Conservation (phyloP, 2,113 vertebrate genomes). For the Promerops cafer region DNA sequence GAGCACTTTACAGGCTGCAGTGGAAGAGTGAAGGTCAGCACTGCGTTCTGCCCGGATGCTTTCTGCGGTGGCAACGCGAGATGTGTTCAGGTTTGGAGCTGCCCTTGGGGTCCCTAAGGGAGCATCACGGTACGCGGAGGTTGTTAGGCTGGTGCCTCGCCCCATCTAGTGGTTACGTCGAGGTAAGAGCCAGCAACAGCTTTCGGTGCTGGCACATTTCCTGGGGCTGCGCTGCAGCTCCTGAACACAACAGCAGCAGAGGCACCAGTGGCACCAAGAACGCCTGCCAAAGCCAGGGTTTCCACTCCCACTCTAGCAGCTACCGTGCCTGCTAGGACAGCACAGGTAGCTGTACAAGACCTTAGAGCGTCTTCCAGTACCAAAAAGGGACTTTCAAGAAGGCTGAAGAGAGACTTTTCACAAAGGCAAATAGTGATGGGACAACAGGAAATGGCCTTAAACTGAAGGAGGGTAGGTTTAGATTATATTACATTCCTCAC, state of each 20-base stretch:
- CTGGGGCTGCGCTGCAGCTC: no score
- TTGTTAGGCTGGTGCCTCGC: neutral
- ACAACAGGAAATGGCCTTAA: neutral
- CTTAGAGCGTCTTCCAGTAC: no score
- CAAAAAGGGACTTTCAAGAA: neutral
- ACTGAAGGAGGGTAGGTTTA: neutral
- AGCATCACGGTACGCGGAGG: rapidly evolving
- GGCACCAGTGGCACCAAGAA: neutral
- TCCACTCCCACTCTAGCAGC: neutral
- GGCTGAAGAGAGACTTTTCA: neutral
- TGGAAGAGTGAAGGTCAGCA: neutral
- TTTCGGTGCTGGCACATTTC: rapidly evolving
- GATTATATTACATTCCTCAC: neutral
- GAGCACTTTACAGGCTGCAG: neutral
- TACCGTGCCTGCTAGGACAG: neutral
- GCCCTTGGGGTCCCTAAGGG: rapidly evolving
- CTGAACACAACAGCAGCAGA: rapidly evolving
- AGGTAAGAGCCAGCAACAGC: rapidly evolving
- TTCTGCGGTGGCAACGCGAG: rapidly evolving
- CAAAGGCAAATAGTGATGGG: no score
- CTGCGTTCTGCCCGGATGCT: rapidly evolving
- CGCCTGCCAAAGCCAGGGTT: neutral
- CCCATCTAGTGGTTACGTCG: neutral
- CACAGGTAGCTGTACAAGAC: no score
- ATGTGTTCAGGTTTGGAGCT: rapidly evolving